These are phyloP conservation scores for Trachelus tabidus DNA, from an alignment of 2,888 invertebrate species.

Conservation along the genomic window DNA sequence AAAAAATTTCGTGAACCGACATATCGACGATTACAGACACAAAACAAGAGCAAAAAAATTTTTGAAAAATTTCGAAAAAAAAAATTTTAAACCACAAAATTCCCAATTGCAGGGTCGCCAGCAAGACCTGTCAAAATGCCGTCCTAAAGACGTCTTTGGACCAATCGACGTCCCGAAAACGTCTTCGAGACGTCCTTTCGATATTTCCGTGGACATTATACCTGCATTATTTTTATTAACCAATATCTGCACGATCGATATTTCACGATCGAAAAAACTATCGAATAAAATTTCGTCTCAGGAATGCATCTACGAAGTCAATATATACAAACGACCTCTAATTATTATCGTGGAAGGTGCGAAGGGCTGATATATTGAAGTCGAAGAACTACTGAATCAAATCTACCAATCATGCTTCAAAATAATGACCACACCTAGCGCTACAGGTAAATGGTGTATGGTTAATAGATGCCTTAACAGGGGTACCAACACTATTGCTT, in stretches of 20 bases:
- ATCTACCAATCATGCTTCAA: slow-evolving; percentile 36
- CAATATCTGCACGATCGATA: not conserved
- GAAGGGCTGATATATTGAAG: slow-evolving; percentile 11
- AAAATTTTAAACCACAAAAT: not conserved
- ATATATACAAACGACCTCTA: slow-evolving; percentile 9
- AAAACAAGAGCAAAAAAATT: not conserved
- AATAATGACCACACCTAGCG: slow-evolving; percentile 30
- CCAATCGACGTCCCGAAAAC: no score
- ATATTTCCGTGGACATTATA: no score
- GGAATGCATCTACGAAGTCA: not conserved
- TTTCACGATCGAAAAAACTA: not conserved
- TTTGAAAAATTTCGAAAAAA: not conserved
- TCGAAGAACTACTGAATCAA: slow-evolving; percentile 30
- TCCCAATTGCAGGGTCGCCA: no score
- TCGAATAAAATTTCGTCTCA: not conserved
- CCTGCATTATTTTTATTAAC: no score
- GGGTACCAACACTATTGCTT: not conserved
- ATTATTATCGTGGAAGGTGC: slow-evolving; percentile 4
- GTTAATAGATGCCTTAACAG: not conserved
- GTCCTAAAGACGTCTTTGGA: no score
- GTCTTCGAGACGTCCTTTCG: no score
- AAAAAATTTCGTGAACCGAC: not conserved
- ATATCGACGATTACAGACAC: not conserved
- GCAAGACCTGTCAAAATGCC: no score
- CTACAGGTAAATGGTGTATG: not conserved